Evolutionary conservation across 37 sponge, comb jelly and placozoan genomes (phyloP).

Genomic region (Ianthella basta): DNA sequence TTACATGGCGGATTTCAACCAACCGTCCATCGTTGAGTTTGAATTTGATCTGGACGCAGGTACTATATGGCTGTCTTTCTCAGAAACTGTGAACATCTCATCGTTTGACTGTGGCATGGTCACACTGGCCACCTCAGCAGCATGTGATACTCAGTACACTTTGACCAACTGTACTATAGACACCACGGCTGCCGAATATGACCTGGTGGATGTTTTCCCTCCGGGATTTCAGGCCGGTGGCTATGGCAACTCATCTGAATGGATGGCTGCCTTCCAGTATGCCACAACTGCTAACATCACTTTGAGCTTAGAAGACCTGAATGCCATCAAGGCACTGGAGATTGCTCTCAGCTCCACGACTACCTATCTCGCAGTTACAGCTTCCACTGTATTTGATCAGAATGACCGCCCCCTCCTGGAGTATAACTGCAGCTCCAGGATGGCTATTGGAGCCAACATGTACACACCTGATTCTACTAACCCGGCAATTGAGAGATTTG

Average conservation of each 20-base stretch:
- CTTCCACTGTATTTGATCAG: constrained; percentile 60
- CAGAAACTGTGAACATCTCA: constrained; percentile 84
- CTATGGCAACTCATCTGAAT: constrained; percentile 83
- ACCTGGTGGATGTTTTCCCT: constrained; percentile 76
- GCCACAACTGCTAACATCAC: constrained; percentile 51
- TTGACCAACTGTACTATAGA: constrained; percentile 78
- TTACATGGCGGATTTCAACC: constrained; percentile 49
- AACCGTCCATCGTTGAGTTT: constrained; percentile 59
- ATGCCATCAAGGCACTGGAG: constrained; percentile 71
- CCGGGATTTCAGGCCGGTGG: constrained; percentile 73
- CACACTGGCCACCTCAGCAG: constrained; percentile 52
- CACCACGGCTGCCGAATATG: constrained; percentile 53
- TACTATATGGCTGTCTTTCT: constrained; percentile 59
- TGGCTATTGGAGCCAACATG: constrained; percentile 21
- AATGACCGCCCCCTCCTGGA: constrained; percentile 55
- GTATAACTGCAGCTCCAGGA: constrained; percentile 46
- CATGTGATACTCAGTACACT: constrained; percentile 56
- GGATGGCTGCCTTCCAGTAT: constrained; percentile 79
- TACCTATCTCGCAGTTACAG: constrained; percentile 62
- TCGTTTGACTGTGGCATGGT: constrained; percentile 70
- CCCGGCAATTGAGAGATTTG: constrained; percentile 64
- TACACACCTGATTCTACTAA: constrained; percentile 76
- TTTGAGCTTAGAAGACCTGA: constrained; percentile 70
- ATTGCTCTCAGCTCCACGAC: constrained; percentile 60
- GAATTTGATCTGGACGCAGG: constrained; percentile 75